A percentile compares a stretch with the other conserved stretches of the same genome.
Conservation (phyloP, 2,797 vertebrate genomes). For the Balearica regulorum region DNA sequence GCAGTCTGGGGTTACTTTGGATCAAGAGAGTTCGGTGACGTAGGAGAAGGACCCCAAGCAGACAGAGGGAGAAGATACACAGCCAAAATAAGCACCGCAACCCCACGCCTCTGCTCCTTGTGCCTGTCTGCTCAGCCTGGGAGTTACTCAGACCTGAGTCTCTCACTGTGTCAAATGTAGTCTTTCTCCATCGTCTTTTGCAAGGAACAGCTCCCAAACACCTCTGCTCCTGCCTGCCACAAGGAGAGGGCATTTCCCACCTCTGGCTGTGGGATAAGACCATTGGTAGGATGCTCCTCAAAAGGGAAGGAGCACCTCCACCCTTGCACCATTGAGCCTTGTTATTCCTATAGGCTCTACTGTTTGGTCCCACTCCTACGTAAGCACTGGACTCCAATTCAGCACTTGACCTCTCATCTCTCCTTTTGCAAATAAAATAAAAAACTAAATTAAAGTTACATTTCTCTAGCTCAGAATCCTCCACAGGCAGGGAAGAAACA, state of each 20-base stretch:
- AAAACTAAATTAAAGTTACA: background rate
- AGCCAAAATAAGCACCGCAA: background rate
- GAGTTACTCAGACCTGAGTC: fast-evolving
- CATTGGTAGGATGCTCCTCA: background rate
- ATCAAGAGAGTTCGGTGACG: background rate
- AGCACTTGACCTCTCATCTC: background rate
- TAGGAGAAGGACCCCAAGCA: background rate
- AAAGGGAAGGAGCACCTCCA: background rate
- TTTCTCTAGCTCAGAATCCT: background rate
- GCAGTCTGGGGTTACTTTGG: background rate
- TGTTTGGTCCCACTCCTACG: background rate
- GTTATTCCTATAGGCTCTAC: background rate
- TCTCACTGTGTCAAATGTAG: background rate
- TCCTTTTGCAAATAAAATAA: background rate
- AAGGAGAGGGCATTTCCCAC: background rate
- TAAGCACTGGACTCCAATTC: background rate
- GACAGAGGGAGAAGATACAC: background rate
- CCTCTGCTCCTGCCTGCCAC: background rate
- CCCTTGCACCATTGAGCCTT: background rate
- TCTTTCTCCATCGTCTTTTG: background rate
- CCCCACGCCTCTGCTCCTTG: fast-evolving
- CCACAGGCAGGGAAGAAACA: background rate
- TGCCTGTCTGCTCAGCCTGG: fast-evolving
- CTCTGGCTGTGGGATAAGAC: background rate
- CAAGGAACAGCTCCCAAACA: background rate